Evolutionary conservation across 2,888 invertebrate species (phyloP), one percentile per base, ranked within the genome.

Genomic region (Melanostoma mellinum): DNA sequence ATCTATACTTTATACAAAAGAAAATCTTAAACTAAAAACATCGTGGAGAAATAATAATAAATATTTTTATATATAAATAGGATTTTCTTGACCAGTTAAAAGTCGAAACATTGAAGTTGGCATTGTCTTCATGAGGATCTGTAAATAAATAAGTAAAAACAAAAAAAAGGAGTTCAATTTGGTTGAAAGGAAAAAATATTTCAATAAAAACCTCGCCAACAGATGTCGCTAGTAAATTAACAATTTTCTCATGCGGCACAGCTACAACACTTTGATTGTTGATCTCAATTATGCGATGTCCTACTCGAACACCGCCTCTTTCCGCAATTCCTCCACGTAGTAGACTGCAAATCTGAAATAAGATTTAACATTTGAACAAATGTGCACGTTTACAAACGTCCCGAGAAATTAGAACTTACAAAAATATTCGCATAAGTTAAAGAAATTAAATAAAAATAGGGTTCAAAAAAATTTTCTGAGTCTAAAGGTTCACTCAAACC

Each of bases 101-200:
- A 99, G 94, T 89, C 99, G 95, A 93, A 99, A 99, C 98, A 99
- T 99, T 86, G 99, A 99, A 87, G 99, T 99, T 88, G 99, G 99
- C 99, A 99, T 99, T 81, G 99, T 99, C 93, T 99, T 99, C 99
- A 99, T 99, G 88, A 99, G 94, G 88, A 99, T 99, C 98, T 99
- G 94, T 30, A 93, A 93, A 85, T 20, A 85, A 85, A 3, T 30
- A 3, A 67, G 8, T 50, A 85, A 78, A 82, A 73, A 6, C 2
- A 40, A 61, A 61, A 8, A 35, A 32, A 5, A 35, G 6, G 55
- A 46, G 10, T 20, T 35, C 9, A 30, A 20, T 65, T 32, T 10
- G 46, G 52, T 30, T 60, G n/a, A 36, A 36, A 2, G 2, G 6
- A 8, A 40, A 35, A 8, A 69, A 65, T 30, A 69, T 50, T 3